Base-by-base conservation (phyloP, 2,888 invertebrate species). In the Blera fallax region DNA sequence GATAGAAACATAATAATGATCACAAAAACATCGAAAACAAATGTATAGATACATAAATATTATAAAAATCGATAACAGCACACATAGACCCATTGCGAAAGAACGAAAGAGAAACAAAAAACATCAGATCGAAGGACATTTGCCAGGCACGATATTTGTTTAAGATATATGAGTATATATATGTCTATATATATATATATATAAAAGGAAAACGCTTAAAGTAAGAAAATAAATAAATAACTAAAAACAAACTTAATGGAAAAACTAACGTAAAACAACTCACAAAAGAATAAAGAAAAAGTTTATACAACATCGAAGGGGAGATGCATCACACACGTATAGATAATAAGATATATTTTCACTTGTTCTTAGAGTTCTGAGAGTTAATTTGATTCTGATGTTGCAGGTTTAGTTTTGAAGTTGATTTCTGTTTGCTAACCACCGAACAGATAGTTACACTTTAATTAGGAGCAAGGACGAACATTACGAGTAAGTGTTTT, bases 21-120 rank as follows among this genome's bases (percentile, higher is more conserved):
- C 45, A 77, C 58, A 81, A 80, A n/a, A 77, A 81, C 81, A 85
- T 72, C 62, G 48, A 85, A 77, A 70, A 82, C 52, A 65, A 73
- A 73, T 32, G 8, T 56, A 56, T 54, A 62, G 48, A 77, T 72
- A 77, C 72, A 82, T 24, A 70, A 58, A 65, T 74, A 14, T 48
- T 64, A 69, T 58, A 77, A 24, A 80, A 72, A 81, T 81, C 62
- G 62, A 85, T 85, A 76, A 81, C 76, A 85, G 72, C 81, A 85
- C 85, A 85, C 85, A 81, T 85, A 81, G 80, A 85, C 85, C 85
- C 85, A 85, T 85, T 81, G 81, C 85, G 72, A 77, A 77, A 65
- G 2, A 64, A 72, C 21, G 4, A 72, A 48, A 64, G 5, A 6
- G 50, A 65, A 58, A 24, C 14, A 21, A 70, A 77, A 70, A 37